Evolutionary conservation across 2,797 vertebrate genomes (phyloP), one percentile per base, ranked within the genome.

Genomic region (Cryptoblepharus egeriae): DNA sequence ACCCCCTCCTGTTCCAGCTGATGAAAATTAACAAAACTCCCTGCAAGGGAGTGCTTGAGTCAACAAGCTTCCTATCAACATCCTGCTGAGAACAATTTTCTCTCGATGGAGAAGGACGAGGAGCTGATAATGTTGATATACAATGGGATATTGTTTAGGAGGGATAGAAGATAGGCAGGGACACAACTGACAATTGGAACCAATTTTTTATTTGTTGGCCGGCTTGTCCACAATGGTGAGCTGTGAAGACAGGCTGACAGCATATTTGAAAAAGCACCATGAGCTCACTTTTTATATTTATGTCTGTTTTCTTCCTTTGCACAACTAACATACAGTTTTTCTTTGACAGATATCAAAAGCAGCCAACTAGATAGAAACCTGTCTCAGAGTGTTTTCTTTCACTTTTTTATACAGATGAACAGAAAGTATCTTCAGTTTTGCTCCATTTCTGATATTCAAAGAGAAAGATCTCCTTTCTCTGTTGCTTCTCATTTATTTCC

Each of bases 271-370:
- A 16, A 81, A 74, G 55, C 32, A 65, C 8, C 22, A 11, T 37
- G 26, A 64, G 24, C 8, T 35, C 73, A 11, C 28, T 74, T 74
- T 67, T 24, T 39, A 64, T 73, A 63, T 80, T 52, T 80, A 55
- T 26, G 52, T 73, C 61, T 64, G 3, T 65, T 16, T 37, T 80
- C 64, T 30, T 4, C 15, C 63, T 80, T 73, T 60, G 39, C 45
- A 15, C 45, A 22, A 35, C 9, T 26, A 64, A 52, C 26, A 16
- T 9, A 22, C 60, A 28, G 58, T 63, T 57, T 69, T 39, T 64
- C 24, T 80, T 73, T 73, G 70, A 37, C 45, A 64, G 79, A 52
- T 73, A 18, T 28, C 26, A 73, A 80, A 67, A 52, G 58, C 69
- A 18, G 28, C 39, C 58, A 80, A 63, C 42, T 37, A 42, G 69